Conservation (phyloP, 2,797 vertebrate species). For the Onychomys leucogaster region DNA sequence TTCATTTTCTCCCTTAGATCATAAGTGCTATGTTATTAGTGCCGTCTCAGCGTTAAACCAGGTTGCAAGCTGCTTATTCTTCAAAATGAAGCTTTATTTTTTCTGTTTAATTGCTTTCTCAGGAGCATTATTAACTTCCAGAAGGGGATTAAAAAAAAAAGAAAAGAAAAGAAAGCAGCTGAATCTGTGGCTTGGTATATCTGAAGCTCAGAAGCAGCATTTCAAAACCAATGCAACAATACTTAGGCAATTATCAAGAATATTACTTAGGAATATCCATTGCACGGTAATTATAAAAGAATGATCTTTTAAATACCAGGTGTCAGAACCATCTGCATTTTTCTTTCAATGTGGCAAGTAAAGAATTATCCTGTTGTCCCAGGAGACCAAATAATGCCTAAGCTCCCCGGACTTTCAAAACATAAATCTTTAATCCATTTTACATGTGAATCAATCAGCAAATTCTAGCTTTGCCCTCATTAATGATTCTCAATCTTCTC, state of each 20-base stretch:
- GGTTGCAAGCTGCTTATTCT: slow-evolving; percentile 87
- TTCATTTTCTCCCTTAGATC: slow-evolving; percentile 86
- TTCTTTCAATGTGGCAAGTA: slow-evolving; percentile 55
- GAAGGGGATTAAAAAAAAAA: slow-evolving; percentile 70
- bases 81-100: slow-evolving; percentile 87
- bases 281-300: slow-evolving; percentile 72
- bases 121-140: slow-evolving; percentile 86
- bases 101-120: slow-evolving; percentile 87
- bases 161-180: slow-evolving; percentile 52
- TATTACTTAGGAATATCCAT: slow-evolving; percentile 72
- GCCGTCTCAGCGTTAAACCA: slow-evolving; percentile 86
- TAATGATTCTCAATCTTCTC: not conserved
- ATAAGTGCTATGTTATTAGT: slow-evolving; percentile 85
- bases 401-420: slow-evolving; percentile 35
- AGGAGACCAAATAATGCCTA: slow-evolving; percentile 19
- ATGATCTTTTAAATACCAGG: slow-evolving; percentile 76
- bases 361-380: slow-evolving; percentile 45
- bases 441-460: not conserved
- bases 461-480: not conserved
- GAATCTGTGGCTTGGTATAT: slow-evolving; percentile 69
- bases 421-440: slow-evolving; percentile 41
- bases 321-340: slow-evolving; percentile 72
- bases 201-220: slow-evolving; percentile 73
- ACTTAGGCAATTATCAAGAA: slow-evolving; percentile 74
- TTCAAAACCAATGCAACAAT: slow-evolving; percentile 72